Base-by-base conservation (phyloP, 30 jellyfish, hydroid and myxozoan genomes). In the Sanderia malayensis region DNA sequence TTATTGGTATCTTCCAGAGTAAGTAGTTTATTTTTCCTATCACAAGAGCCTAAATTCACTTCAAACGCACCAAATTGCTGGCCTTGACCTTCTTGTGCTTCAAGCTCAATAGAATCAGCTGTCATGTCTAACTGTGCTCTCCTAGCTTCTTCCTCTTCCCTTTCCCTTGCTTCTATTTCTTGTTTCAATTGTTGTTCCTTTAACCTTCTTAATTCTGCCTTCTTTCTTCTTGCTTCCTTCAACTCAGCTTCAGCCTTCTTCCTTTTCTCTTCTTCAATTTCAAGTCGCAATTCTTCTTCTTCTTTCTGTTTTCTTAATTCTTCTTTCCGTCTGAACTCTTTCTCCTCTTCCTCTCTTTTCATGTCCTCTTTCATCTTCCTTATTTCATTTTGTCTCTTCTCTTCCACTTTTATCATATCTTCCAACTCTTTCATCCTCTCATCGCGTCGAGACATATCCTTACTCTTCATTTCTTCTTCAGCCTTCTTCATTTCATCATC, bases 371-470 rank as follows among this genome's bases (percentile, higher is more conserved):
- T 82, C 79, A 46, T 45, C 25, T 66, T 60, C 59, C 71, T 64
- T 0, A 70, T 34, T 18, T 71, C 83, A 0, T 63, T 73, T 57
- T 82, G 94, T 29, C 68, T 61, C 31, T 47, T 29, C 44, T 71
- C 86, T 44, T 67, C 82, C 0, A 21, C 60, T 4, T 67, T 61
- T 2, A 82, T 70, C 76, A 82, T 11, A 0, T 68, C 80, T 33
- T 82, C 94, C 10, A 82, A 60, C 46, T 82, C 84, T 55, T 71
- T 82, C 84, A 82, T 82, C 37, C 84, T 29, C 49, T 82, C 86
- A 44, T 78, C 89, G 25, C 77, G 29, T 31, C 89, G 46, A n/a
- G 9, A 57, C 71, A 78, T 20, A 6, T 65, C 89, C 31, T 67
- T 67, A 55, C 65, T 55, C 31, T 82, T 78, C 11, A 67, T n/a